phyloP scores from a whole-genome alignment of 2,113 vertebrate genomes.

The Falco punctatus region DNA sequence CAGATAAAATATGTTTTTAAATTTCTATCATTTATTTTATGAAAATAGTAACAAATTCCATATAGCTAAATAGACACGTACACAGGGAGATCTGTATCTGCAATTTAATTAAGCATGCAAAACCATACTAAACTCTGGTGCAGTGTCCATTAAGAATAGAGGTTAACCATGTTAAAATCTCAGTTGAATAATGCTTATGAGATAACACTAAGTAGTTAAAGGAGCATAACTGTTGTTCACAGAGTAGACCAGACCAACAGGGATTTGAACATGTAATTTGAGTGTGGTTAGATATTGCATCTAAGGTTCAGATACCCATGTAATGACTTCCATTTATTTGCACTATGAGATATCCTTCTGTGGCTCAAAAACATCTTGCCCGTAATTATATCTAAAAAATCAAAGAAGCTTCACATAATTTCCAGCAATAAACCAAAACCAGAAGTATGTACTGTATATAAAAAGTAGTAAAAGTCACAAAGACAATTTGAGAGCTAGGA shows the following conservation, averaged over 20 bases:
- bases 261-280: not conserved
- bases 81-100: not conserved
- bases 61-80: not conserved
- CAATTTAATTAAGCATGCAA: not conserved
- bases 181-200: not conserved
- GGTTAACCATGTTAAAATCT: not conserved
- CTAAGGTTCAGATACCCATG: not conserved
- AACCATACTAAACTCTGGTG: not conserved
- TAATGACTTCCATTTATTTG: conserved; percentile 26
- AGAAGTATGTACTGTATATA: not conserved
- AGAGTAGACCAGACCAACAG: not conserved
- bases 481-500: not conserved
- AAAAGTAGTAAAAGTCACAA: not conserved
- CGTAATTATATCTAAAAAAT: not conserved
- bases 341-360: not conserved
- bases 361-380: not conserved
- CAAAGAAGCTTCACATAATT: not conserved
- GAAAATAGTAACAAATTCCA: not conserved
- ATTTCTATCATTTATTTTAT: not conserved
- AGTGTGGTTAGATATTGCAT: not conserved
- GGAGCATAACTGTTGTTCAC: not conserved
- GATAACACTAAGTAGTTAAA: not conserved
- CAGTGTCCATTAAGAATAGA: not conserved
- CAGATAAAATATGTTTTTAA: not conserved
- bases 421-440: not conserved